Conservation (phyloP, 2,113 vertebrate genomes). For the Phycodurus eques region DNA sequence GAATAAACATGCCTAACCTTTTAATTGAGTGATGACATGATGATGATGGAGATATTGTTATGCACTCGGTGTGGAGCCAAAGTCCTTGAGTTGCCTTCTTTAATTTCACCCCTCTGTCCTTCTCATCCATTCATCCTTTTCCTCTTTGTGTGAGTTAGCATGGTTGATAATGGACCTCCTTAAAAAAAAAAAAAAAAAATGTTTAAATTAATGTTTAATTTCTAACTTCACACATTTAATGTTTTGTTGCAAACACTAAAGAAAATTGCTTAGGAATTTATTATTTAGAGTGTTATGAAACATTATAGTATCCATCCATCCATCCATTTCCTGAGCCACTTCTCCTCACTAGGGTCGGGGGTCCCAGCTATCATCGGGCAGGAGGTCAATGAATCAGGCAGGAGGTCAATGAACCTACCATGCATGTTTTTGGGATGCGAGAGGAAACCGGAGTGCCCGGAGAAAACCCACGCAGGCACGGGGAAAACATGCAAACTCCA, state of each 20-base stretch:
- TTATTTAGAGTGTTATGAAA: background rate
- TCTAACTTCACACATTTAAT: background rate
- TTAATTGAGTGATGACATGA: slow-evolving; percentile 75
- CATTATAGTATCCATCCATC: background rate
- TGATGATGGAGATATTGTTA: slow-evolving; percentile 62
- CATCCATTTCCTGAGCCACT: too few species aligned
- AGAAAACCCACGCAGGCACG: too few species aligned
- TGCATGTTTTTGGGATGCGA: too few species aligned
- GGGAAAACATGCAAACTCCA: too few species aligned
- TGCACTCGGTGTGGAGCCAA: slow-evolving; percentile 30
- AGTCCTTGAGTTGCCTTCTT: slow-evolving; percentile 41
- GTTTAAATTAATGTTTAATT: background rate
- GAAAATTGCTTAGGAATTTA: background rate
- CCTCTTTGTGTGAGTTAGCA: slow-evolving; percentile 56
- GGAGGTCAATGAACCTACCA: too few species aligned
- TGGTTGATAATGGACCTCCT: background rate
- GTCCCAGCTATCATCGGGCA: too few species aligned
- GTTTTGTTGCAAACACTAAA: too few species aligned
- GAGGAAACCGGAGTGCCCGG: too few species aligned
- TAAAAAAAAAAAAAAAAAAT: background rate
- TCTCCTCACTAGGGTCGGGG: too few species aligned
- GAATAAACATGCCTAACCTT: slow-evolving; percentile 74
- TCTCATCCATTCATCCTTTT: slow-evolving; percentile 31
- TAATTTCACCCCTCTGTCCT: slow-evolving; percentile 35
- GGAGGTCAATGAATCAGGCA: too few species aligned